Base-by-base conservation (phyloP, 1,140 invertebrate species). In the Drosophila subobscura region DNA sequence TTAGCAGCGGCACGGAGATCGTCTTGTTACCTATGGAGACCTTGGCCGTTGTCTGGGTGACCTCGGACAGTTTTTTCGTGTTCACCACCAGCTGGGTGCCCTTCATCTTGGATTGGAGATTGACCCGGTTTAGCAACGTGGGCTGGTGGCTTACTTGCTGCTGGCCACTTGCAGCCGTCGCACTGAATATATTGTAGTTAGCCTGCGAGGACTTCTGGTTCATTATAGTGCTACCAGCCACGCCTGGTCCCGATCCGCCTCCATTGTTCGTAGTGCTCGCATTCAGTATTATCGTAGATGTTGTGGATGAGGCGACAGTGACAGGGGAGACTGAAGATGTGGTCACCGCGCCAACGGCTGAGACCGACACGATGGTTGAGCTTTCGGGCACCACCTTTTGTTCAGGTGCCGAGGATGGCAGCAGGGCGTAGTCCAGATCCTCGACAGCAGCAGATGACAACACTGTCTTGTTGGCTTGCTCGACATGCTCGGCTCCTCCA, bases 1-100 rank as follows among this genome's bases (percentile, higher is more conserved):
- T 77, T 4, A 84, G 76, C 41, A 94, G 90, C 5, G 93, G 93
- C 29, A 94, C 93, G 8, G 93, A 94, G 63, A 94, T 94, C 14
- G 93, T 94, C 73, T 93, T 93, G 75, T 94, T 94, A 8, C 93
- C 93, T 54, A 94, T 94, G 3, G 93, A 94, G 12, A 94, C 93
- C 22, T 91, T 92, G 25, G 91, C 90, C 51, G 91, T 90, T 5
- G 89, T 89, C 59, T 91, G 89, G 5, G 81, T 91, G 2, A 89
- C 81, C 45, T 90, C 88, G 8, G 80, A 44, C 25, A 89, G 54
- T 53, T 86, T 91, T 40, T 91, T 91, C 40, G 84, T 72, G 14
- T 81, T 89, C 2, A 89, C 79, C 73, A 91, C 64, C 22, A 91
- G 49, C 16, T 76, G 86, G n/a, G 77, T 75, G 8, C 63, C 74